Percentiles rank a stretch among this genome's conserved stretches.
phyloP scores from a whole-genome alignment of 2,888 invertebrate species.

The Crossocerus cetratus region DNA sequence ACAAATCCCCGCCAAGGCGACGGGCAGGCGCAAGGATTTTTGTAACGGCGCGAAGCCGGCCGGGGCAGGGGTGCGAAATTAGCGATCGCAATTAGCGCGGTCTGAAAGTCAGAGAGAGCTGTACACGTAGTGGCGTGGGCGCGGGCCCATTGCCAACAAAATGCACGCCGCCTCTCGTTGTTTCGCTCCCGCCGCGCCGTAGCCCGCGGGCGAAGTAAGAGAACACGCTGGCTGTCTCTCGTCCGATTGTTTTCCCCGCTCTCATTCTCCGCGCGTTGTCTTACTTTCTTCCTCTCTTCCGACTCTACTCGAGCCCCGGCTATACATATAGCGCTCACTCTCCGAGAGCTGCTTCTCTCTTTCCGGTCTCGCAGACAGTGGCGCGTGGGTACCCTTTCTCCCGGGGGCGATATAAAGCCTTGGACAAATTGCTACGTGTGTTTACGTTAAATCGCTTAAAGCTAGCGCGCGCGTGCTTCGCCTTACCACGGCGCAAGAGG shows the following conservation, averaged over 20 bases:
- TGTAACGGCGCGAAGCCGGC: background rate
- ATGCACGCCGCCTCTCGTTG: conserved; percentile 28
- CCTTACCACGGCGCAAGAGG: background rate
- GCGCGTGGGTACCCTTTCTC: conserved; percentile 41
- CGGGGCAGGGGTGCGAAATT: conserved; percentile 43
- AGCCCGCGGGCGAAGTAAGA: conserved; percentile 40
- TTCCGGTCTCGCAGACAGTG: conserved; percentile 5
- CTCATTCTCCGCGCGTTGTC: background rate
- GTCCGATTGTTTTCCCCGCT: conserved; percentile 6
- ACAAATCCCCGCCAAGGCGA: background rate
- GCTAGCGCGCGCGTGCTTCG: conserved; percentile 13
- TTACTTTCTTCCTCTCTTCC: conserved; percentile 3
- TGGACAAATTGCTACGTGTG: conserved; percentile 60
- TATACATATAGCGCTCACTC: background rate
- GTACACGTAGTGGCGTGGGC: conserved; percentile 4
- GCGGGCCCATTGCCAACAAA: conserved; percentile 13
- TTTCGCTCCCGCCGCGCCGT: conserved; percentile 23
- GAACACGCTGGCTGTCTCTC: conserved; percentile 35
- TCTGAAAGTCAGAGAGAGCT: conserved; percentile 16
- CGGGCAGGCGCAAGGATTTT: background rate
- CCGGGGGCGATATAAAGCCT: conserved; percentile 51
- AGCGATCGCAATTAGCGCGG: conserved; percentile 50
- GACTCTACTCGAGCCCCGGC: background rate
- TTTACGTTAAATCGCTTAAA: conserved; percentile 59
- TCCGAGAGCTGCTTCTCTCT: conserved; percentile 7